Conservation (phyloP, 2,113 vertebrate species). For the Protobothrops mucrosquamatus region DNA sequence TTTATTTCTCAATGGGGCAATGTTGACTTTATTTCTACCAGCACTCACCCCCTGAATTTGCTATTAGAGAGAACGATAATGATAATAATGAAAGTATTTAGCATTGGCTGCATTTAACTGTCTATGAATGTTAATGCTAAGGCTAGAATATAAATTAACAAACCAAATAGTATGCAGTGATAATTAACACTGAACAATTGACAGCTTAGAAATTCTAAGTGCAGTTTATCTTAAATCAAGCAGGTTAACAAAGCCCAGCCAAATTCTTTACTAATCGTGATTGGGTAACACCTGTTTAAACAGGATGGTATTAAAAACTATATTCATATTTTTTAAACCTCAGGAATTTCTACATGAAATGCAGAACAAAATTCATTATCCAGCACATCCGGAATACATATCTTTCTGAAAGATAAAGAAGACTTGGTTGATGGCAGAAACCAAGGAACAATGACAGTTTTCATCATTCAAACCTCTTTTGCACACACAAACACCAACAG, state of each 20-base stretch:
- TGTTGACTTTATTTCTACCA: background rate
- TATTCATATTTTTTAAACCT: conserved; percentile 7
- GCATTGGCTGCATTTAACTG: background rate
- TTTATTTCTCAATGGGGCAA: background rate
- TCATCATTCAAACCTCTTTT: background rate
- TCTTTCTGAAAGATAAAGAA: conserved; percentile 14
- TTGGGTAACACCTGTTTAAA: background rate
- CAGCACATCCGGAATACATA: background rate
- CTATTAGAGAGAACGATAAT: background rate
- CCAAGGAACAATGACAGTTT: conserved; percentile 1
- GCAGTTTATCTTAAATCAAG: background rate
- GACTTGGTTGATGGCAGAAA: conserved; percentile 1
- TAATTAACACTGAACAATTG: background rate
- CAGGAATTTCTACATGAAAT: background rate
- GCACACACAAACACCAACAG: background rate
- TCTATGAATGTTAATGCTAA: background rate
- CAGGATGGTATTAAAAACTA: background rate
- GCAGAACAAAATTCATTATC: background rate
- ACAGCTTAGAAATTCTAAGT: background rate
- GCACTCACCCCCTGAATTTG: background rate
- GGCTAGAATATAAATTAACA: background rate
- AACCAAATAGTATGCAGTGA: background rate
- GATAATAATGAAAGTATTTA: background rate
- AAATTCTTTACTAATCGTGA: background rate
- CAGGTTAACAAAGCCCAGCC: background rate